Evolutionary conservation across 2,113 vertebrate species (phyloP).

Genomic region (Neodon shergylaensis): DNA sequence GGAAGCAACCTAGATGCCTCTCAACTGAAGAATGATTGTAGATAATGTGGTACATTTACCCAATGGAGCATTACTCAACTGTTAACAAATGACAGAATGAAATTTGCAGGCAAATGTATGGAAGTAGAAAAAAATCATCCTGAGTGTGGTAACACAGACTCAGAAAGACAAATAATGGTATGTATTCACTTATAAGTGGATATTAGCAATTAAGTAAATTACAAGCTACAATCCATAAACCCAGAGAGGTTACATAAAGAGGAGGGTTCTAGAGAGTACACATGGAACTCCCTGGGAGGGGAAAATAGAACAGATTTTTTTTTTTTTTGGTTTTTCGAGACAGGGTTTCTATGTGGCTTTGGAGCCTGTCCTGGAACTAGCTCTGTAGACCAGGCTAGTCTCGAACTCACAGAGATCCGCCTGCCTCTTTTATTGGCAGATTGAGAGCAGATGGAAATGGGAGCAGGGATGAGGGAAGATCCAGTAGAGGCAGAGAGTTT

Average conservation of each 20-base stretch:
- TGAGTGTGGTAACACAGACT: not conserved
- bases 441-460: not conserved
- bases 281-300: not conserved
- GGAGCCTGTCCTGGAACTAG: no score
- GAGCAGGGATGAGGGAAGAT: not conserved
- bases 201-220: not conserved
- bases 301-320: not conserved
- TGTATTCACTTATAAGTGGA: not conserved
- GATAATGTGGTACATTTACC: no score
- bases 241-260: not conserved
- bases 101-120: not conserved
- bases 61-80: no score
- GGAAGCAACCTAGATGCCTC: not conserved
- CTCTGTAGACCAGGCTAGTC: no score
- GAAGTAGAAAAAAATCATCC: not conserved
- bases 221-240: not conserved
- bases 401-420: no score
- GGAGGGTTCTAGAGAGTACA: not conserved
- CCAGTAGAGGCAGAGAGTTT: not conserved
- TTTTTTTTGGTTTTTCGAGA: no score
- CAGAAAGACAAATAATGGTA: not conserved
- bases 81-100: not conserved
- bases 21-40: not conserved
- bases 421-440: not conserved
- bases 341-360: no score